Evolutionary conservation across 2,113 vertebrate species (phyloP).

Genomic region (Apodemus sylvaticus): DNA sequence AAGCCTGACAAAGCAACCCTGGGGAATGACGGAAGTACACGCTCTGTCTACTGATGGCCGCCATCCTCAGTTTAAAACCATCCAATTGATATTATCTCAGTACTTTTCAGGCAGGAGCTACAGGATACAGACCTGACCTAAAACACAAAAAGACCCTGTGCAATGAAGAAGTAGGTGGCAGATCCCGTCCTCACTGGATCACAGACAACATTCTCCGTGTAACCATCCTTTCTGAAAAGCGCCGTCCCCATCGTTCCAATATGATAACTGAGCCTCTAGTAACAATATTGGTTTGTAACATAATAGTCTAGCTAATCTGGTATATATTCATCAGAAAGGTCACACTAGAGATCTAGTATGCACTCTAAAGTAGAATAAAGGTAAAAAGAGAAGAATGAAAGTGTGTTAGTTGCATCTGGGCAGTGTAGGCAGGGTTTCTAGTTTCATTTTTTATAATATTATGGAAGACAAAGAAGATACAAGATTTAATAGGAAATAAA

Average conservation of each 20-base stretch:
- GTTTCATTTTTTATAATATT: conserved; percentile 24
- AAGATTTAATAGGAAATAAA: conserved; percentile 38
- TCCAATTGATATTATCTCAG: neutral
- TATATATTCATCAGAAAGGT: neutral
- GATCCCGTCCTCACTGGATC: neutral
- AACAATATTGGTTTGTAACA: conserved; percentile 25
- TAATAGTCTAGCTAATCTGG: neutral
- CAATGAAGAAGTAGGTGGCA: neutral
- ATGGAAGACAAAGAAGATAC: neutral
- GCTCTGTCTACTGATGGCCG: neutral
- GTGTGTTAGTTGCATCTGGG: neutral
- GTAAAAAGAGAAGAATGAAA: conserved; percentile 2
- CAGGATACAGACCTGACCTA: neutral
- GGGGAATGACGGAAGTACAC: neutral
- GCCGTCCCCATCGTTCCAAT: neutral
- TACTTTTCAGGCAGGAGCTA: neutral
- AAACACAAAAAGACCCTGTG: neutral
- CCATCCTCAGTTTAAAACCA: neutral
- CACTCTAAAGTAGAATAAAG: neutral
- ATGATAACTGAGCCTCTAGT: neutral
- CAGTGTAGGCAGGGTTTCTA: neutral
- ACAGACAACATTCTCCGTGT: neutral
- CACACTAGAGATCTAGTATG: neutral
- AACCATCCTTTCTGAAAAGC: neutral
- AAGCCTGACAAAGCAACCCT: neutral